Conservation (phyloP, 2,113 vertebrate species). For the Chaetodon trifascialis region DNA sequence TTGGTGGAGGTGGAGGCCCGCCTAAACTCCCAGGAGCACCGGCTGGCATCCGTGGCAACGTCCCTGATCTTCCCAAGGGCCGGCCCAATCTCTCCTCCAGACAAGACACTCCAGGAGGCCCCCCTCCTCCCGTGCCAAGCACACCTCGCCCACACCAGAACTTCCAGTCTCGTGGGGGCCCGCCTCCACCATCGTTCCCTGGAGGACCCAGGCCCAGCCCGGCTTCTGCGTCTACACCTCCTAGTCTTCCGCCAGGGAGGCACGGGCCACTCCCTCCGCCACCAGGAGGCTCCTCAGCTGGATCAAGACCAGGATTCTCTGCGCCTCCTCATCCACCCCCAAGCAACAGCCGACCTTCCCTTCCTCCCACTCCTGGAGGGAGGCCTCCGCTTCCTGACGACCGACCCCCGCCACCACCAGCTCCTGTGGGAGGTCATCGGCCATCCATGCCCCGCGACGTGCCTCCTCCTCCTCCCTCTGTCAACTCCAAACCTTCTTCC, state of each 20-base stretch:
- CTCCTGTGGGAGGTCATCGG: slow-evolving; percentile 80
- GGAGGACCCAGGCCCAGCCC: slow-evolving; percentile 77
- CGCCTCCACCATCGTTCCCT: slow-evolving; percentile 79
- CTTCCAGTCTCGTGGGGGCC: slow-evolving; percentile 80
- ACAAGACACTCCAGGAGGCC: slow-evolving; percentile 80
- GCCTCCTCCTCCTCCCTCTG: slow-evolving; percentile 82
- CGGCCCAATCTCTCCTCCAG: slow-evolving; percentile 83
- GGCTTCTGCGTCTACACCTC: slow-evolving; percentile 75
- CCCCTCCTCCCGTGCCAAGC: slow-evolving; percentile 89
- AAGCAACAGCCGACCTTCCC: slow-evolving; percentile 66
- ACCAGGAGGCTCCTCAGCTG: slow-evolving; percentile 51
- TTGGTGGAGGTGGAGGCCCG: slow-evolving; percentile 75
- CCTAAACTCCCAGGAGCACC: slow-evolving; percentile 83
- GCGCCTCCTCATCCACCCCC: slow-evolving; percentile 61
- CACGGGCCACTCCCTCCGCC: slow-evolving; percentile 79
- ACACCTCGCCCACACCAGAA: slow-evolving; percentile 87
- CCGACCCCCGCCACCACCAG: slow-evolving; percentile 81
- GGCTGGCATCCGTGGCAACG: slow-evolving; percentile 67
- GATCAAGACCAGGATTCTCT: slow-evolving; percentile 51
- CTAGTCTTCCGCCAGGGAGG: slow-evolving; percentile 82
- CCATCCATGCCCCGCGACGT: slow-evolving; percentile 85
- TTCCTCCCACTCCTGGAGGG: slow-evolving; percentile 75
- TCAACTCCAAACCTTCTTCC: slow-evolving; percentile 86
- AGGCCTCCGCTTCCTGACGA: slow-evolving; percentile 86
- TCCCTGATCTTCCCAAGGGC: slow-evolving; percentile 84